phyloP scores from a whole-genome alignment of 2,888 invertebrate genomes.

The Brenthis ino region DNA sequence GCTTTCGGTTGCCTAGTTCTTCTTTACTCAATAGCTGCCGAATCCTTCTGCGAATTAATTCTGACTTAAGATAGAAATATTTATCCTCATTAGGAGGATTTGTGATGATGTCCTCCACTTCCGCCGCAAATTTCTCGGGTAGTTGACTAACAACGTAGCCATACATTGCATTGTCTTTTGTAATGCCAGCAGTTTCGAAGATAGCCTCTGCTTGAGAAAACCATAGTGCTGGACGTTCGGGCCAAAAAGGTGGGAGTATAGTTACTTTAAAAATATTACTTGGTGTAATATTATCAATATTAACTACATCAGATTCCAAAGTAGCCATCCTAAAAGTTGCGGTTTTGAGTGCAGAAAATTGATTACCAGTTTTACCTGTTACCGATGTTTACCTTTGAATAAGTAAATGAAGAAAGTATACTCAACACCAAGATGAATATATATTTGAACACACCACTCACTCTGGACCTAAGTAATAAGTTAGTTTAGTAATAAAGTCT shows the following conservation, averaged over 20 bases:
- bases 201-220: slow-evolving; percentile 14
- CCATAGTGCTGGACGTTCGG: slow-evolving; percentile 6
- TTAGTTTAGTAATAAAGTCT: too few species aligned
- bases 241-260: slow-evolving; percentile 11
- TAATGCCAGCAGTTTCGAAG: slow-evolving; percentile 17
- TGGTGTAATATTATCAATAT: neutral
- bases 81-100: slow-evolving; percentile 17
- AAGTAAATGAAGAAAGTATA: too few species aligned
- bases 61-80: slow-evolving; percentile 7
- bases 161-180: slow-evolving; percentile 3
- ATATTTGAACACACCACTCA: too few species aligned
- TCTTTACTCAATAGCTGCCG: slow-evolving; percentile 4
- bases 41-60: slow-evolving; percentile 8
- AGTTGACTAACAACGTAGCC: slow-evolving; percentile 9
- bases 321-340: slow-evolving; percentile 5
- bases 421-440: too few species aligned
- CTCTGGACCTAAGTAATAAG: too few species aligned
- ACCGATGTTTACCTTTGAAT: too few species aligned
- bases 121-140: neutral
- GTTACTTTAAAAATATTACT: slow-evolving; percentile 18
- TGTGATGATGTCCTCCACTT: slow-evolving; percentile 15
- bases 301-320: neutral
- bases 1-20: slow-evolving; percentile 12
- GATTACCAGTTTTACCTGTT: too few species aligned
- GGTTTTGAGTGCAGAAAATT: too few species aligned